Percentiles rank a stretch among this genome's conserved stretches.
phyloP scores from a whole-genome alignment of 2,797 vertebrate species.

The Borostomias antarcticus region DNA sequence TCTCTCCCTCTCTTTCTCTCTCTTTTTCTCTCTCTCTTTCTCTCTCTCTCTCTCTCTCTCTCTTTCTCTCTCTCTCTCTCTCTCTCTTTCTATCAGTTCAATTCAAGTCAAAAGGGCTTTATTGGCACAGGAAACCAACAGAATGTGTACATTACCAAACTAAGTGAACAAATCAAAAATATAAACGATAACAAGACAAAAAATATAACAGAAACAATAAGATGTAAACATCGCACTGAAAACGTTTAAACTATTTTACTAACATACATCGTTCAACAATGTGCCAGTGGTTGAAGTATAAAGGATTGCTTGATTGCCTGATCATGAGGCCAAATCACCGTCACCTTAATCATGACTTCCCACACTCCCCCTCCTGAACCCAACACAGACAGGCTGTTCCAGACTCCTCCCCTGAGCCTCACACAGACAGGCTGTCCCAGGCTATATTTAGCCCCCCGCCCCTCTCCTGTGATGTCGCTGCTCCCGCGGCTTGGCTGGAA shows the following conservation, averaged over 20 bases:
- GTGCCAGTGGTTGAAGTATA: no score
- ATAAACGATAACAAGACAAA: no score
- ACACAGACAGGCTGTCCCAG: conserved; percentile 39
- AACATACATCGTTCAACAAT: no score
- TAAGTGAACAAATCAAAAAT: no score
- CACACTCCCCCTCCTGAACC: conserved; percentile 44
- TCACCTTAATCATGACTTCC: conserved; percentile 58
- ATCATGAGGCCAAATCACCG: neutral
- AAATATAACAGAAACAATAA: no score
- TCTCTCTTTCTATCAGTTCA: neutral
- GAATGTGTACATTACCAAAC: no score
- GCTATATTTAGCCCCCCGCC: conserved; percentile 65
- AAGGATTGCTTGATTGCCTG: neutral
- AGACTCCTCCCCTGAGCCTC: conserved; percentile 35
- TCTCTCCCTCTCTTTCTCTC: conserved; percentile 4
- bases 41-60: neutral
- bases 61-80: neutral
- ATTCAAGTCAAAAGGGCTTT: no score
- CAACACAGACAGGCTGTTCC: conserved; percentile 37
- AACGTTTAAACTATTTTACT: no score
- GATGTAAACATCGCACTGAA: no score
- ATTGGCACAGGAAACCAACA: no score
- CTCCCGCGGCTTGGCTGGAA: conserved; percentile 55
- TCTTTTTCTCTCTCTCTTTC: conserved; percentile 10
- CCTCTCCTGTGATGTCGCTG: conserved; percentile 65